phyloP scores from a whole-genome alignment of 2,888 invertebrate species.

The Tillus elongatus region DNA sequence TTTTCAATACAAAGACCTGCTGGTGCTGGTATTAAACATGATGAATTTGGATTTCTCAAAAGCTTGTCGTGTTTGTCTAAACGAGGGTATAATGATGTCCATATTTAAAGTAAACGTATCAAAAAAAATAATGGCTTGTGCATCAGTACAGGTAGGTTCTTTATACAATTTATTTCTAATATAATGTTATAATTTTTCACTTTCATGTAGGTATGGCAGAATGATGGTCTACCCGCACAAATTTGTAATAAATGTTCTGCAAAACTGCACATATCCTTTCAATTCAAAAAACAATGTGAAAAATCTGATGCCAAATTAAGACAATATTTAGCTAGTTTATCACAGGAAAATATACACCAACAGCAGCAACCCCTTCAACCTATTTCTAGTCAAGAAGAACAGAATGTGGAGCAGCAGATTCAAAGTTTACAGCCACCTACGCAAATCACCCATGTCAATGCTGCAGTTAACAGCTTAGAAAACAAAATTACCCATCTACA shows the following conservation, averaged over 20 bases:
- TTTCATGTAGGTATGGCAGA: constrained; percentile 40
- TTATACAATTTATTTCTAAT: no score
- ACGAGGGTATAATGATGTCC: constrained; percentile 40
- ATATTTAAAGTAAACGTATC: constrained; percentile 43
- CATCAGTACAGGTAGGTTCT: constrained; percentile 38
- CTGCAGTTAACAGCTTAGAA: neutral
- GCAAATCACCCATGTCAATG: no score
- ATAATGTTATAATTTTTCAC: constrained; percentile 6
- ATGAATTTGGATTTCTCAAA: constrained; percentile 37
- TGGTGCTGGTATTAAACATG: no score
- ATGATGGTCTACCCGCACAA: constrained; percentile 41
- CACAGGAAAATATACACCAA: constrained; percentile 8
- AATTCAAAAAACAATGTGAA: constrained; percentile 43
- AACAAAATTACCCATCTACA: constrained; percentile 2
- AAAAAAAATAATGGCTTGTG: constrained; percentile 43
- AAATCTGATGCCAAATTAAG: constrained; percentile 41
- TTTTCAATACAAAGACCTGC: no score
- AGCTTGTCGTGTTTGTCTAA: constrained; percentile 41
- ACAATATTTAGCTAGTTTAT: constrained; percentile 29
- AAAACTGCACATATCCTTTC: constrained; percentile 42
- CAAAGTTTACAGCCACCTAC: no score
- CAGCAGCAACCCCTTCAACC: constrained; percentile 2
- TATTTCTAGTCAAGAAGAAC: no score
- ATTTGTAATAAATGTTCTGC: constrained; percentile 43
- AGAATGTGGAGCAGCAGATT: constrained; percentile 17